Base-by-base conservation (phyloP, 1,140 invertebrate species). In the Conopomorpha cramerella region DNA sequence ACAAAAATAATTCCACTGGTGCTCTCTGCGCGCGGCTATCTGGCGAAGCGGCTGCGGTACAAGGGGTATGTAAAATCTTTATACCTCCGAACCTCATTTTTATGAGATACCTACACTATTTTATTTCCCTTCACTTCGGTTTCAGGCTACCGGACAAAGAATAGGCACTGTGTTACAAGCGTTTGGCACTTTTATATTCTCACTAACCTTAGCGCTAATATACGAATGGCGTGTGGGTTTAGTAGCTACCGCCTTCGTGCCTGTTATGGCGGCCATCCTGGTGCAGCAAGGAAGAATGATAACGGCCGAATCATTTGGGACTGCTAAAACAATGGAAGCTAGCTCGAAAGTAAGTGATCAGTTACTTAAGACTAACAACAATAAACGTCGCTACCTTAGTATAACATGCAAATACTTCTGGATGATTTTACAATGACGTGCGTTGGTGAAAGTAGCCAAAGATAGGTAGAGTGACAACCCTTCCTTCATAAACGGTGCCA, bases 141-240 rank as follows among this genome's bases (percentile, higher is more conserved):
- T 49, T 10, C 33, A 89, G 86, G 88, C 88, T 1, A 88, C 87
- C 7, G 89, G 90, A 13, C 81, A 86, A 51, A 77, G 88, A 37
- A 80, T 91, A 14, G 88, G 88, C 1, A 84, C 83, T 12, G 68
- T 90, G 7, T 49, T 90, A 1, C 85, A 90, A 57, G 83, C 86
- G 3, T 30, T 85, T 3, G 79, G 86, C 1, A 90, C 87, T 1
- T 60, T 92, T 0, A 43, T 64, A 1, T 76, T 82, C 23, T 82
- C 84, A n/a, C 54, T 89, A 3, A 61, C 56, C 1, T 61, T 92
- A 2, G 82, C 87, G 1, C 74, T 92, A 37, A 81, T 81, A 36
- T 90, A 82, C 51, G 83, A 89, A 49, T 91, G 88, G 87, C 82
- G 87, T 46, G 67, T 92, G 12, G 86, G 88, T 2, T 53, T 90